These are phyloP conservation scores for Protodeltote pygarga DNA, from an alignment of 2,888 invertebrate genomes.

Conservation along the genomic window DNA sequence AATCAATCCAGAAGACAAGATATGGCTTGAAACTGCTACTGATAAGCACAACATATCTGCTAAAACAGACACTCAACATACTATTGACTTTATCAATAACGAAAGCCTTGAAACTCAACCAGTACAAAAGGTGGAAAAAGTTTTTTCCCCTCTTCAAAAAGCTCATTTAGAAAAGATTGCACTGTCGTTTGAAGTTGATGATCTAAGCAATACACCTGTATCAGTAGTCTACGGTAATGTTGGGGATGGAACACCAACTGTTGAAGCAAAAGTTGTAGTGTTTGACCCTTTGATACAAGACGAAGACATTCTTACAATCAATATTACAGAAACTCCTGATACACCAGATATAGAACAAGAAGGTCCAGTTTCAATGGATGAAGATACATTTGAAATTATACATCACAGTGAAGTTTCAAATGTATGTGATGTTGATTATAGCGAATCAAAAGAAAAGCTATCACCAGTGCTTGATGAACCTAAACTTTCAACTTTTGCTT, in stretches of 20 bases:
- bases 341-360: slow-evolving; percentile 1
- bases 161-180: slow-evolving; percentile 44
- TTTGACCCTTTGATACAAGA: slow-evolving; percentile 16
- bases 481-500: neutral
- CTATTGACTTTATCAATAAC: slow-evolving; percentile 33
- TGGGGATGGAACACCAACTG: slow-evolving; percentile 36
- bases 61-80: slow-evolving; percentile 35
- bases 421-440: slow-evolving; percentile 1
- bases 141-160: slow-evolving; percentile 10
- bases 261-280: slow-evolving; percentile 14
- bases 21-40: slow-evolving; percentile 1
- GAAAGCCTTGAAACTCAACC: slow-evolving; percentile 23
- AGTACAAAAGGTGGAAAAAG: slow-evolving; percentile 1
- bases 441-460: neutral
- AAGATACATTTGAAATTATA: slow-evolving; percentile 51
- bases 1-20: slow-evolving; percentile 11
- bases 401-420: slow-evolving; percentile 40
- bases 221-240: slow-evolving; percentile 54
- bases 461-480: neutral
- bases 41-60: neutral
- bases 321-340: neutral
- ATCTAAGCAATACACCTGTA: slow-evolving; percentile 61
- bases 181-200: slow-evolving; percentile 63
- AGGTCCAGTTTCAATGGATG: slow-evolving; percentile 20
- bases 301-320: neutral